Conservation (phyloP, 2,797 vertebrate genomes). For the Ciconia nigra region DNA sequence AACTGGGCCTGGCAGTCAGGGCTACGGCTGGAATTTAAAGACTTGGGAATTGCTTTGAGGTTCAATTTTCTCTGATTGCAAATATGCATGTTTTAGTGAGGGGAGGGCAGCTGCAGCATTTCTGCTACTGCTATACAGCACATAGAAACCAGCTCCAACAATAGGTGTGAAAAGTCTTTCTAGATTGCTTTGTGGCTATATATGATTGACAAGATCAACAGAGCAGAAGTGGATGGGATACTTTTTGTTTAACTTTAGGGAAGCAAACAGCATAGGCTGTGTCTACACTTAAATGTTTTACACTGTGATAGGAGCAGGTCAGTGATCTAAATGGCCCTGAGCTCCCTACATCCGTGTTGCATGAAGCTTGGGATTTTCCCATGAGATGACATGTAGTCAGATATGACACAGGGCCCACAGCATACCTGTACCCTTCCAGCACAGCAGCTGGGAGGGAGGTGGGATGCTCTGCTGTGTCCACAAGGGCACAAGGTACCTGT, state of each 20-base stretch:
- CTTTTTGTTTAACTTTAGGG: not conserved
- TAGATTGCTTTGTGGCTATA: not conserved
- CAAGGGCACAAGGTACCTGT: rapidly evolving
- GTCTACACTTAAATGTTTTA: not conserved
- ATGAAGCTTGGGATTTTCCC: not conserved
- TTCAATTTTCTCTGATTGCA: not conserved
- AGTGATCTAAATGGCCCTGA: not conserved
- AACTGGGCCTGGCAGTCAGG: not conserved
- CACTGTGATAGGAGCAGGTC: not conserved
- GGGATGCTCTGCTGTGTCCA: not conserved
- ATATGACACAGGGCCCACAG: not conserved
- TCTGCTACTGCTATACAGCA: not conserved
- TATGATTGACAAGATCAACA: not conserved
- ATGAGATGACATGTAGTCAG: not conserved
- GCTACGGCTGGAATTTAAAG: not conserved
- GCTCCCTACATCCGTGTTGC: not conserved
- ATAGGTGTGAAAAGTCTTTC: not conserved
- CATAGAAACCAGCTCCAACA: not conserved
- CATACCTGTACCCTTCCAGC: not conserved
- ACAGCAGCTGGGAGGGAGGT: not conserved
- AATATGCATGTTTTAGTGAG: not conserved
- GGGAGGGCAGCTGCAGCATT: not conserved
- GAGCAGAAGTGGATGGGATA: not conserved
- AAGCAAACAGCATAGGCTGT: not conserved
- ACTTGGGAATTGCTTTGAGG: not conserved